A percentile compares a stretch with the other conserved stretches of the same genome.
phyloP scores from a whole-genome alignment of 2,113 vertebrate genomes.

The Lagenorhynchus albirostris region DNA sequence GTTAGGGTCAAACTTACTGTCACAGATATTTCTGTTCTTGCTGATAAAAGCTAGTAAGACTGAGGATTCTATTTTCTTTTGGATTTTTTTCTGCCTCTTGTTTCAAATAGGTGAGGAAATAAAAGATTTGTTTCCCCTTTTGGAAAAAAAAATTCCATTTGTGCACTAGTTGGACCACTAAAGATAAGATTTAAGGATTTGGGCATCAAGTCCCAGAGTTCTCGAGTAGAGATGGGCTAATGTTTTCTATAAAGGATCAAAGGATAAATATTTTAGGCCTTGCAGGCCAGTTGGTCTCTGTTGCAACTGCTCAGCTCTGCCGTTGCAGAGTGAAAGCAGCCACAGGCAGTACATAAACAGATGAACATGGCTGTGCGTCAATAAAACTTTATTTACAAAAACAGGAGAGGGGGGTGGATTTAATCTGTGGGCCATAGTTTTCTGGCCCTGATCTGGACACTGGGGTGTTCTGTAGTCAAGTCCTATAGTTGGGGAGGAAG shows the following conservation, averaged over 20 bases:
- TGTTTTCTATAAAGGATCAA: not conserved
- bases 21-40: not conserved
- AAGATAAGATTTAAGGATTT: not conserved
- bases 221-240: not conserved
- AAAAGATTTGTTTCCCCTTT: not conserved
- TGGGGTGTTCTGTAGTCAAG: not conserved
- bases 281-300: too few relatives aligned
- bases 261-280: not conserved
- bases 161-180: not conserved
- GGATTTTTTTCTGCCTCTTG: not conserved
- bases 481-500: not conserved
- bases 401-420: accelerated
- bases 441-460: not conserved
- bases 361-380: not conserved
- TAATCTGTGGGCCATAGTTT: not conserved
- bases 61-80: not conserved
- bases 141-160: not conserved
- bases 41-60: not conserved
- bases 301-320: too few relatives aligned
- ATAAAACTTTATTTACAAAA: conserved; percentile 4
- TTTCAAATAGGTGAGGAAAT: not conserved
- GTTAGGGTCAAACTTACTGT: not conserved
- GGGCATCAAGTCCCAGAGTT: not conserved
- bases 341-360: not conserved
- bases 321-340: not conserved